Evolutionary conservation across 1,140 invertebrate species (phyloP), one percentile per base, ranked within the genome.

Genomic region (Heliconius melpomene): DNA sequence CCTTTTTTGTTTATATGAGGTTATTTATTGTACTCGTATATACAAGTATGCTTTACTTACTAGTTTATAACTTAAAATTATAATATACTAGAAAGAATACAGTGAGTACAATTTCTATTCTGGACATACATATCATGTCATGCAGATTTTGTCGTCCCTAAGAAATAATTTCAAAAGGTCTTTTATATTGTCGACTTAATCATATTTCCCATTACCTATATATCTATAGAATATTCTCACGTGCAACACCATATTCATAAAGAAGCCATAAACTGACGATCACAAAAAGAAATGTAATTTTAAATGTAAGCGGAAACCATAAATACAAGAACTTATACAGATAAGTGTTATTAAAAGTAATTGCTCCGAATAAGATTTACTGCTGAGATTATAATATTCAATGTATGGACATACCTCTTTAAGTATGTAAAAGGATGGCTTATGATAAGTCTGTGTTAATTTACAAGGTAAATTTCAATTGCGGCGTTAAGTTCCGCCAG

Each of bases 271-370:
- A 75, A 75, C 32, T 54, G 52, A 75, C 74, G 46, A 81, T 77
- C 66, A 81, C 38, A 77, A 77, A 78, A 40, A 81, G 72, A 78
- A 70, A 74, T 40, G 57, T 78, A 38, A 80, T 74, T 77, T 73
- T 70, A 66, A 66, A 36, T 26, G 40, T 74, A 77, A 79, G 50
- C 77, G 85, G 85, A 86, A 84, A 85, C 73, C 54, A 86, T 86
- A 85, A 85, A 85, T 82, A 84, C 40, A 29, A 77, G 78, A 74
- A 76, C 70, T 80, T 80, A 80, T 38, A 54, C 40, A 36, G 71
- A 79, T 78, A 70, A 80, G 80, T 79, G 77, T 86, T 86, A 83
- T 86, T 85, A 86, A 82, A 82, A 82, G 80, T 86, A 86, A 86
- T 86, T 80, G 79, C 78, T 57, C 36, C 71, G 57, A 77, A 83